Evolutionary conservation across 2,888 invertebrate genomes (phyloP).

Genomic region (Ferrisia virgata): DNA sequence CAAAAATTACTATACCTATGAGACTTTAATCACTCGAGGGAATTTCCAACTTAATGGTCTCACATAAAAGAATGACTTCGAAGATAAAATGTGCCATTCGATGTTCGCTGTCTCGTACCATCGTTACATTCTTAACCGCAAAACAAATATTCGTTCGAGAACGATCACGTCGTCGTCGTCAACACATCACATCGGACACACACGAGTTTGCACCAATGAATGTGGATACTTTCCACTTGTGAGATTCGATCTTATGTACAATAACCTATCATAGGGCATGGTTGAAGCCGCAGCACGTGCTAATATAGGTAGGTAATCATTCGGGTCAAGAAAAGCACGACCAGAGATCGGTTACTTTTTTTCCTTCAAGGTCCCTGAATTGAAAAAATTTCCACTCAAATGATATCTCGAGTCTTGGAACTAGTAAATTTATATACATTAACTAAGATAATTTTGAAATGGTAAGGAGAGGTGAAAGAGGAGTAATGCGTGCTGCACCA

Average conservation of each 20-base stretch:
- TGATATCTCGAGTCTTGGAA: not conserved
- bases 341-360: not conserved
- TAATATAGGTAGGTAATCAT: not conserved
- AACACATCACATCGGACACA: not conserved
- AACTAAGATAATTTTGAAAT: not conserved
- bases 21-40: not conserved
- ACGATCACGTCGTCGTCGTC: not conserved
- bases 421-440: too few species aligned
- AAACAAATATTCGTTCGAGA: not conserved
- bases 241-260: not conserved
- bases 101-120: not conserved
- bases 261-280: not conserved
- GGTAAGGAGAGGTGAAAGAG: not conserved
- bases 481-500: too few species aligned
- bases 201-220: too few species aligned
- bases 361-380: not conserved
- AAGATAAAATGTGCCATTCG: not conserved
- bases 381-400: not conserved
- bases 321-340: not conserved
- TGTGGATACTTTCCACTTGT: not conserved
- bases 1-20: not conserved
- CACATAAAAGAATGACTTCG: not conserved
- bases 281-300: not conserved
- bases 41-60: not conserved
- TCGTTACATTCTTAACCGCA: not conserved